Evolutionary conservation across 2,888 invertebrate species (phyloP).

Genomic region (Torymus tubicola): DNA sequence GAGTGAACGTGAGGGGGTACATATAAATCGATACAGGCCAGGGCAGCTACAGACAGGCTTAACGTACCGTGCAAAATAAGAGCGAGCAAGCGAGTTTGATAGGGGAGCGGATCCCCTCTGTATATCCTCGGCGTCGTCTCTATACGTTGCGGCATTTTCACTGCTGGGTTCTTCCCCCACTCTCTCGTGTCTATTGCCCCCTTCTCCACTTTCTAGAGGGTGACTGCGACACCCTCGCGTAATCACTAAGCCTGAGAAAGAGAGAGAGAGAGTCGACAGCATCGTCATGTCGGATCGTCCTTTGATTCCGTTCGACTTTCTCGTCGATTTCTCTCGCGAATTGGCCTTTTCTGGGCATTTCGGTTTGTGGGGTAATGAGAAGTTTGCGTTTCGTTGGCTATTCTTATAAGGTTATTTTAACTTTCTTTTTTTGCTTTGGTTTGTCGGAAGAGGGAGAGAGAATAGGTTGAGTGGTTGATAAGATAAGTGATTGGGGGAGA

Average conservation of each 20-base stretch:
- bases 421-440: no score
- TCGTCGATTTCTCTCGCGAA: no score
- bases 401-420: no score
- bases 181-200: not conserved
- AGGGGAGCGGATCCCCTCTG: not conserved
- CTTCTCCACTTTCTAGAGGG: not conserved
- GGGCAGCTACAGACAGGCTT: not conserved
- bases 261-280: no score
- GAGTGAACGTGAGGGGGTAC: not conserved
- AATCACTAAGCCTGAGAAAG: not conserved
- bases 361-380: no score
- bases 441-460: no score
- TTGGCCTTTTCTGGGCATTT: no score
- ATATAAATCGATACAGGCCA: slow-evolving; percentile 11
- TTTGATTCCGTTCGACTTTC: no score
- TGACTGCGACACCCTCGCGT: not conserved
- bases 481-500: no score
- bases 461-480: no score
- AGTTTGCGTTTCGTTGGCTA: no score
- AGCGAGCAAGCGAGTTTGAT: not conserved
- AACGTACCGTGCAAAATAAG: slow-evolving; percentile 27
- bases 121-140: not conserved
- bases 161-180: not conserved
- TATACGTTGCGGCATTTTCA: slow-evolving; percentile 36
- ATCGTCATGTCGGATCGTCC: no score